Evolutionary conservation across 37 sponge, comb jelly and placozoan species (phyloP).

Genomic region (Ianthella basta): DNA sequence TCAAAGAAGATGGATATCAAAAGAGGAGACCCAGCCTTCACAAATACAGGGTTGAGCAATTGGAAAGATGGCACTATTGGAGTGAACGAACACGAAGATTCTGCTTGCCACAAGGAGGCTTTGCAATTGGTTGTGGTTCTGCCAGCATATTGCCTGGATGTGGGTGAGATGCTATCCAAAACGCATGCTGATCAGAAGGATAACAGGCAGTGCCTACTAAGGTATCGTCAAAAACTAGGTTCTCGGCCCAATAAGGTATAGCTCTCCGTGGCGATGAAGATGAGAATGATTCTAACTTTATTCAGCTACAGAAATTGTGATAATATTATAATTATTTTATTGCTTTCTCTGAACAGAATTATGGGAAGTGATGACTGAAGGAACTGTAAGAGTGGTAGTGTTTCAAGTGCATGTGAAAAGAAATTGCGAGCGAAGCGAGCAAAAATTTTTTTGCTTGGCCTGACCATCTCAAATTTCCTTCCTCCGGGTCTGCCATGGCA

Average conservation of each 20-base stretch:
- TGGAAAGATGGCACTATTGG: constrained; percentile 46
- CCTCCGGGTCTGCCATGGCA: no score
- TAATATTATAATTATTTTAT: no score
- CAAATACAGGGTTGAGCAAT: constrained; percentile 5
- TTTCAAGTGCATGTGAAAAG: no score
- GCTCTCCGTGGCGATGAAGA: constrained; percentile 39
- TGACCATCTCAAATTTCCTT: no score
- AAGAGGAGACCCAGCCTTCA: constrained; percentile 35
- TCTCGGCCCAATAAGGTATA: constrained; percentile 65
- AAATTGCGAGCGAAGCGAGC: no score
- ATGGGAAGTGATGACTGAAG: no score
- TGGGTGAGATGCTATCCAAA: constrained; percentile 55
- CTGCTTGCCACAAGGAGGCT: no score
- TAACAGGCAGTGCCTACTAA: constrained; percentile 56
- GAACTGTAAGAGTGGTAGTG: no score
- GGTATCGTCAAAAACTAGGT: constrained; percentile 51
- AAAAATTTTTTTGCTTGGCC: no score
- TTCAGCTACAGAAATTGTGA: constrained; percentile 44
- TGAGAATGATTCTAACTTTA: constrained; percentile 51
- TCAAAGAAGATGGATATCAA: background rate
- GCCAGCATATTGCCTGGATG: constrained; percentile 38
- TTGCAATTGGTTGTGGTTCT: constrained; percentile 31
- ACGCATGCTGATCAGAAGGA: constrained; percentile 40
- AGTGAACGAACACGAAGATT: no score
- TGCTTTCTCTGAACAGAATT: no score